phyloP scores from a whole-genome alignment of 2,888 invertebrate species.

The Acleris sparsana region DNA sequence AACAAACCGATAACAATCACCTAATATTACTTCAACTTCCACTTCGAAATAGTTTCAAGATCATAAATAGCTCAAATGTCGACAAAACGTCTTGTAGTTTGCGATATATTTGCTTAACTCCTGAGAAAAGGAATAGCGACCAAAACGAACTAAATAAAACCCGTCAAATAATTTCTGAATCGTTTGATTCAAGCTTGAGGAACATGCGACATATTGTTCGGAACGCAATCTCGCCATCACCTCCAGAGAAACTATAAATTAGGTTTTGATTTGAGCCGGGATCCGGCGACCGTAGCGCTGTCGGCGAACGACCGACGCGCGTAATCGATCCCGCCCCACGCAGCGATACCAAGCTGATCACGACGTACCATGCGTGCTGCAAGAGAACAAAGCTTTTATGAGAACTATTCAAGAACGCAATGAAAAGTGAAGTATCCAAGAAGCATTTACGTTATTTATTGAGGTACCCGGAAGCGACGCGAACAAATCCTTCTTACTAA shows the following conservation, averaged over 20 bases:
- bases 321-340: not conserved
- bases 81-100: no score
- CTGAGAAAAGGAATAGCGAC: no score
- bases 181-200: no score
- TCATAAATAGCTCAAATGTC: no score
- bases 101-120: no score
- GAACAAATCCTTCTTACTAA: slow-evolving; percentile 3
- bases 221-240: no score
- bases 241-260: slow-evolving; percentile 1
- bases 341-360: not conserved
- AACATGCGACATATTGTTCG: no score
- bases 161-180: no score
- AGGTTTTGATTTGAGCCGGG: slow-evolving; percentile 1
- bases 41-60: no score
- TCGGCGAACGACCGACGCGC: not conserved
- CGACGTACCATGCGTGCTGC: not conserved
- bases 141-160: no score
- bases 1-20: no score
- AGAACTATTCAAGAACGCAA: not conserved
- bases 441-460: not conserved
- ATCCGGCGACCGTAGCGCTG: not conserved
- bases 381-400: not conserved
- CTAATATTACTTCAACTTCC: no score
- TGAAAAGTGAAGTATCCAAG: not conserved
- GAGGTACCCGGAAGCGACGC: not conserved